Evolutionary conservation across 2,797 vertebrate species (phyloP).

Genomic region (Sebastes diploproa): DNA sequence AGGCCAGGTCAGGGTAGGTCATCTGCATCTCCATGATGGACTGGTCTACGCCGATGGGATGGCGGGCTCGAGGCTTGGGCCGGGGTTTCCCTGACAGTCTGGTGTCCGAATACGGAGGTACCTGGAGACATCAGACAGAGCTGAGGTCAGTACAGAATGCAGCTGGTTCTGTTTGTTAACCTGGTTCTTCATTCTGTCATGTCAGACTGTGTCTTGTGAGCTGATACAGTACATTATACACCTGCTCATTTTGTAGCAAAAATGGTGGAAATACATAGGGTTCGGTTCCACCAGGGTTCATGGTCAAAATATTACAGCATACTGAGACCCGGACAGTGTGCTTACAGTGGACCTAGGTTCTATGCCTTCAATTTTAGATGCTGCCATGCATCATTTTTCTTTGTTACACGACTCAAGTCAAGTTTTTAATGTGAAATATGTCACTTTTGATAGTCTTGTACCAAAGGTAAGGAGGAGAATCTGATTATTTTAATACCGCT

Average conservation of each 20-base stretch:
- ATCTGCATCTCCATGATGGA: conserved; percentile 78
- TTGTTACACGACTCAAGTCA: neutral
- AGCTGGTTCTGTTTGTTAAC: neutral
- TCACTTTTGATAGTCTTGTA: neutral
- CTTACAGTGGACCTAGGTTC: neutral
- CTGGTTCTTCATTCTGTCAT: neutral
- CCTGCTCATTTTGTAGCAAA: neutral
- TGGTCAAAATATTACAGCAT: neutral
- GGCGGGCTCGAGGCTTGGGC: neutral
- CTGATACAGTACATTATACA: neutral
- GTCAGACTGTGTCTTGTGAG: neutral
- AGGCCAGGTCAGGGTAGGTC: conserved; percentile 85
- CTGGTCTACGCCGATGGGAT: conserved; percentile 47
- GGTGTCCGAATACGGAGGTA: conserved; percentile 10
- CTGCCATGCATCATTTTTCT: neutral
- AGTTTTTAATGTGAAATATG: neutral
- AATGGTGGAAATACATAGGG: neutral
- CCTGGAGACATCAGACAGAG: conserved; percentile 18
- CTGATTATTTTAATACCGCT: neutral
- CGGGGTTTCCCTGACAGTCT: neutral
- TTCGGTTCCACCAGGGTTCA: neutral
- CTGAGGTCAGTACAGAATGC: neutral
- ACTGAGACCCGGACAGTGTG: neutral
- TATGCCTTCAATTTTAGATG: neutral
- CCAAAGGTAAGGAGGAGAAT: neutral